Conservation (phyloP, 2,797 vertebrate genomes). For the Esox lucius region DNA sequence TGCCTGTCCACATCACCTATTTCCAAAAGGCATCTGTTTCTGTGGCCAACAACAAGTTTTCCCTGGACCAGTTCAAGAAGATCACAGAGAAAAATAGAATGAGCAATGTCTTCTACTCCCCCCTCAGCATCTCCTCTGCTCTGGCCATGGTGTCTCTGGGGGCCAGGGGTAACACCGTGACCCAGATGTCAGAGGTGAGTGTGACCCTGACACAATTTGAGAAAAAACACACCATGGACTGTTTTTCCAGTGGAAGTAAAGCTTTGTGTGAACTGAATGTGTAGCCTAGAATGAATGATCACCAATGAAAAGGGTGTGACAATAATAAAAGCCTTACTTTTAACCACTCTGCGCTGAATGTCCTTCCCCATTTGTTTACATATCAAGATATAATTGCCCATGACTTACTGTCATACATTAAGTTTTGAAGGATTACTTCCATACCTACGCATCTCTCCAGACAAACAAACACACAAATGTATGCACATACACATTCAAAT, state of each 20-base stretch:
- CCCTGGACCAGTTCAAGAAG: conserved; percentile 75
- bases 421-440: background rate
- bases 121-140: conserved; percentile 84
- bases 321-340: background rate
- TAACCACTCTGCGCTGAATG: background rate
- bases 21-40: conserved; percentile 58
- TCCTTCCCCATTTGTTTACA: background rate
- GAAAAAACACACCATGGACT: background rate
- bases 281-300: background rate
- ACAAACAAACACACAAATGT: background rate
- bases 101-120: conserved; percentile 80
- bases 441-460: conserved; percentile 8
- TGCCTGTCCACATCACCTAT: background rate
- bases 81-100: conserved; percentile 58
- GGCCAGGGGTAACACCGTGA: conserved; percentile 74
- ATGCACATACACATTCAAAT: background rate
- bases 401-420: background rate
- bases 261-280: background rate
- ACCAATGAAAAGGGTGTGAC: background rate
- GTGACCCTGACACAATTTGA: background rate
- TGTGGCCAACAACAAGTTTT: conserved; percentile 70
- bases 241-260: background rate
- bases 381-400: background rate
- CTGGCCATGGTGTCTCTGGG: conserved; percentile 85
- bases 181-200: conserved; percentile 83